These are phyloP conservation scores for Cyaniris semiargus DNA, from an alignment of 2,888 invertebrate species.

Conservation along the genomic window DNA sequence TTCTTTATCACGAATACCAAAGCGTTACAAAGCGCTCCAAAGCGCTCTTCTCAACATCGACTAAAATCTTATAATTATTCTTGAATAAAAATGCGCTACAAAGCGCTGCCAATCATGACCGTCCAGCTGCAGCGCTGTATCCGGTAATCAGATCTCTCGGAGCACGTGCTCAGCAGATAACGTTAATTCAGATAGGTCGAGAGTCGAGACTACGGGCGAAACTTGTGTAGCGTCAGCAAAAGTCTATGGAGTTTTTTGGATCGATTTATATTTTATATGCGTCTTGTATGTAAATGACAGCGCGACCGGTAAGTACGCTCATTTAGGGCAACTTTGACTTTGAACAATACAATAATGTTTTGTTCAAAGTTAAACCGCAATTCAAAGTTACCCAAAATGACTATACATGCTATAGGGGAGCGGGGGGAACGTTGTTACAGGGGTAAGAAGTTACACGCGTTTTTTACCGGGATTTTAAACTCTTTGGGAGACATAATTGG, in stretches of 20 bases:
- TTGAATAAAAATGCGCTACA: background rate
- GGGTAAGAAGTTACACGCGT: too few species aligned
- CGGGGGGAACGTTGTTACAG: too few species aligned
- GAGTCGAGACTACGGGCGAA: background rate
- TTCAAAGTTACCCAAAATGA: too few species aligned
- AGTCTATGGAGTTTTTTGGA: background rate
- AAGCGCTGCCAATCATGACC: background rate
- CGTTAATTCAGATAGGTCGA: slow-evolving; percentile 15
- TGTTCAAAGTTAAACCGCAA: too few species aligned
- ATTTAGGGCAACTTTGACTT: too few species aligned
- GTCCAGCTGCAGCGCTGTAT: slow-evolving; percentile 25
- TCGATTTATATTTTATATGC: too few species aligned
- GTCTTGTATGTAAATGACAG: too few species aligned
- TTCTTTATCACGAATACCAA: background rate
- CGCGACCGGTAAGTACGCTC: too few species aligned
- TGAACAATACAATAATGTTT: too few species aligned
- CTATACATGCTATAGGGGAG: too few species aligned
- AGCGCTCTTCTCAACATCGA: background rate
- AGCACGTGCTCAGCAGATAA: slow-evolving; percentile 30
- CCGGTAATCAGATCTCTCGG: slow-evolving; percentile 16
- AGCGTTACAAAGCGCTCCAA: background rate
- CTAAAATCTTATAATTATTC: background rate
- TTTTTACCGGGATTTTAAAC: too few species aligned
- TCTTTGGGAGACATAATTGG: too few species aligned
- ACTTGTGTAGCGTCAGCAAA: slow-evolving; percentile 23